Conservation (phyloP, 2,797 vertebrate species). For the Decapterus maruadsi region DNA sequence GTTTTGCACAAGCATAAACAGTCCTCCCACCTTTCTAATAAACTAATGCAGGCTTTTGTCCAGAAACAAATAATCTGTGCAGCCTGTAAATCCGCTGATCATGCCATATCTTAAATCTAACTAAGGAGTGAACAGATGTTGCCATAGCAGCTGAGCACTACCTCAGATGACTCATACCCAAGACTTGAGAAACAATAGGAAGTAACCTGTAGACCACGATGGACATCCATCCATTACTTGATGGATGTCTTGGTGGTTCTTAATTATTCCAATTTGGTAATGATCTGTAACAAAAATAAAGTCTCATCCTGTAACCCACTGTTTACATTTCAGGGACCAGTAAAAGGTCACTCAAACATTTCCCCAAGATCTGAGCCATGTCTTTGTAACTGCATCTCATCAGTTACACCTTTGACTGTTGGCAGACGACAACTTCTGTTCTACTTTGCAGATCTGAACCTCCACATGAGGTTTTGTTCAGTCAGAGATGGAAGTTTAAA, state of each 20-base stretch:
- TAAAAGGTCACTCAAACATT: constrained; percentile 10
- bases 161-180: constrained; percentile 13
- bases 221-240: background rate
- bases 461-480: background rate
- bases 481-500: background rate
- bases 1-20: constrained; percentile 14
- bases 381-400: background rate
- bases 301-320: background rate
- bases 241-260: background rate
- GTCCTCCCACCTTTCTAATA: constrained; percentile 38
- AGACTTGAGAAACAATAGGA: constrained; percentile 11
- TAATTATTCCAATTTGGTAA: background rate
- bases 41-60: constrained; percentile 52
- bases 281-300: background rate
- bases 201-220: constrained; percentile 9
- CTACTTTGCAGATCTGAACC: constrained; percentile 18
- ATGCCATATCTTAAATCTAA: constrained; percentile 19
- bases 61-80: constrained; percentile 15
- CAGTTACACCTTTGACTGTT: constrained; percentile 17
- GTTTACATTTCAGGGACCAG: background rate
- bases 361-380: background rate
- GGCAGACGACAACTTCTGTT: constrained; percentile 8
- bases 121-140: constrained; percentile 45
- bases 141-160: constrained; percentile 12
- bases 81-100: constrained; percentile 42